These are phyloP conservation scores for Muschampia plurimacula DNA, from an alignment of 2,888 invertebrate genomes.

Conservation along the genomic window DNA sequence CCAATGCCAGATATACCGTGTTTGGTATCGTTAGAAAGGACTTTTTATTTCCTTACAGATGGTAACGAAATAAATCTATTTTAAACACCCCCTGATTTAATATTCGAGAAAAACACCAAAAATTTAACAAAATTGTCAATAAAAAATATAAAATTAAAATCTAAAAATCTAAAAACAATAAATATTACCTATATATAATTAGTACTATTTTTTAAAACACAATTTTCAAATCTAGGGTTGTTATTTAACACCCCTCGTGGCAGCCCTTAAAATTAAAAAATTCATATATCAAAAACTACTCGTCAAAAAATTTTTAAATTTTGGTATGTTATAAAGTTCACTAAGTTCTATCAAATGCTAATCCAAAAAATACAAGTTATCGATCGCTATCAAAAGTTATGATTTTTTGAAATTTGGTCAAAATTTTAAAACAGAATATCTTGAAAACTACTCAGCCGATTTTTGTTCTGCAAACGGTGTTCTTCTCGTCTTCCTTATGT, in stretches of 20 bases:
- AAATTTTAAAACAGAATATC: neutral
- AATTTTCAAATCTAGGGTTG: no score
- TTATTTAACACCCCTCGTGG: neutral
- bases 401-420: neutral
- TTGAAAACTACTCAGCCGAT: neutral
- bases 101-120: no score
- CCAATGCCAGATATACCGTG: no score
- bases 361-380: neutral
- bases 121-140: no score
- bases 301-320: neutral
- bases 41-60: no score
- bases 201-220: no score
- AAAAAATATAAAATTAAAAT: no score
- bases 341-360: neutral
- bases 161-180: no score
- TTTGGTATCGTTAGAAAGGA: no score
- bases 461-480: neutral
- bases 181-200: no score
- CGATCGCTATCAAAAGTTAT: neutral
- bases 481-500: neutral
- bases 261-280: neutral
- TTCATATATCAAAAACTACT: neutral
- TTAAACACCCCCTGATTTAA: no score
- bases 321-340: neutral
- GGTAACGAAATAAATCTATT: no score